Conservation (phyloP, 2,888 invertebrate species). For the Mamestra brassicae region DNA sequence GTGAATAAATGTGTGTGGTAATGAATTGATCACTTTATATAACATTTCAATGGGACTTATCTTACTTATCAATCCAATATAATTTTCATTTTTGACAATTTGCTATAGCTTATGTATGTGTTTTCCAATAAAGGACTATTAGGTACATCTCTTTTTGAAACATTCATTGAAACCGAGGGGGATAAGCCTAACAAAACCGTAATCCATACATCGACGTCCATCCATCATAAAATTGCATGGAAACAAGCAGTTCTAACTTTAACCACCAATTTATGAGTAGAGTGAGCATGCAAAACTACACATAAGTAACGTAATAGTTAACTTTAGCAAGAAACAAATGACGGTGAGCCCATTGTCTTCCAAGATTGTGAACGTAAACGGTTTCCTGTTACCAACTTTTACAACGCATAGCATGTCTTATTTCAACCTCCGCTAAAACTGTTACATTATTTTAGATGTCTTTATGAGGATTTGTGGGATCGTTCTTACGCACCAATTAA, state of each 20-base stretch:
- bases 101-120: too few relatives aligned
- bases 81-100: too few relatives aligned
- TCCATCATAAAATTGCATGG: neutral
- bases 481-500: neutral
- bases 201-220: neutral
- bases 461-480: neutral
- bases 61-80: too few relatives aligned
- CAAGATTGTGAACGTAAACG: slow-evolving; percentile 19
- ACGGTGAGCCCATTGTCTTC: slow-evolving; percentile 47
- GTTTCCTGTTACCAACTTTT: slow-evolving; percentile 35
- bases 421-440: neutral
- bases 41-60: too few relatives aligned
- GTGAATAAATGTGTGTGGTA: too few relatives aligned
- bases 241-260: slow-evolving; percentile 9
- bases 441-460: neutral
- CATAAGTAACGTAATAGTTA: slow-evolving; percentile 37
- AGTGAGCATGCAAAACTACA: neutral
- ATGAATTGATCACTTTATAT: too few relatives aligned
- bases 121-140: neutral
- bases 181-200: too few relatives aligned
- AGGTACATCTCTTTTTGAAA: too few relatives aligned
- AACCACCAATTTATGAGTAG: neutral
- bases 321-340: slow-evolving; percentile 43
- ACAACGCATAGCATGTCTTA: slow-evolving; percentile 7
- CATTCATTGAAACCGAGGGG: too few relatives aligned